Percentiles rank a stretch among this genome's conserved stretches.
These are phyloP conservation scores for Phycodurus eques DNA, from an alignment of 2,113 vertebrate genomes.

Conservation along the genomic window DNA sequence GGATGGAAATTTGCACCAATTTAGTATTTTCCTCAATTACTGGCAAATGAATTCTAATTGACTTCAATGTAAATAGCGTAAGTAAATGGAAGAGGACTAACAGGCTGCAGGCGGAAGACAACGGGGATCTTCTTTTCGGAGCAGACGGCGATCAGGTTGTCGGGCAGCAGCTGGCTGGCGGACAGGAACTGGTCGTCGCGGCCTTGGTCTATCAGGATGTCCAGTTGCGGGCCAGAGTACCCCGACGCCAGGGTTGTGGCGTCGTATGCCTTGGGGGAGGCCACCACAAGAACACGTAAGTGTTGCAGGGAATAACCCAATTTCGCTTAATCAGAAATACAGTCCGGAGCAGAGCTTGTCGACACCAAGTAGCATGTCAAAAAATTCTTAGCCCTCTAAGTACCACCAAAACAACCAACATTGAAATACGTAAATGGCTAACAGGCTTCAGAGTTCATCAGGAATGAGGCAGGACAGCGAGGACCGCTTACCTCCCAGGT, in stretches of 20 bases:
- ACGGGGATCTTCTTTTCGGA: constrained; percentile 88
- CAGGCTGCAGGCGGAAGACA: constrained; percentile 91
- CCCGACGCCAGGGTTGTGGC: constrained; percentile 81
- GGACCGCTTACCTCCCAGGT: constrained; percentile 85
- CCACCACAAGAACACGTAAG: neutral
- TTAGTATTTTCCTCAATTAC: neutral
- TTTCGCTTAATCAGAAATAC: neutral
- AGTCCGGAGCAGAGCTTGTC: no score
- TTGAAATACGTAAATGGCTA: no score
- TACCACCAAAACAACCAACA: no score
- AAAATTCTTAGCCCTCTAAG: no score
- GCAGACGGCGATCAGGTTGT: constrained; percentile 91
- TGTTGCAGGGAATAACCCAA: neutral
- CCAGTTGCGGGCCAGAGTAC: constrained; percentile 81
- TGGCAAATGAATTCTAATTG: neutral
- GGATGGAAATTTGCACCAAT: neutral
- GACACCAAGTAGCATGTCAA: no score
- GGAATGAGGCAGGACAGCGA: no score
- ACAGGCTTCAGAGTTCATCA: no score
- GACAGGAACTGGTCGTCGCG: constrained; percentile 92
- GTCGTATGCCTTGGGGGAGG: constrained; percentile 78
- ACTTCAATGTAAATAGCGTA: neutral
- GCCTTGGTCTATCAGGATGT: constrained; percentile 95
- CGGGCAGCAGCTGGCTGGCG: constrained; percentile 87
- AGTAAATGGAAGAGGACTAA: constrained; percentile 52